Evolutionary conservation across 2,797 vertebrate genomes (phyloP).

Genomic region (Manis pentadactyla): DNA sequence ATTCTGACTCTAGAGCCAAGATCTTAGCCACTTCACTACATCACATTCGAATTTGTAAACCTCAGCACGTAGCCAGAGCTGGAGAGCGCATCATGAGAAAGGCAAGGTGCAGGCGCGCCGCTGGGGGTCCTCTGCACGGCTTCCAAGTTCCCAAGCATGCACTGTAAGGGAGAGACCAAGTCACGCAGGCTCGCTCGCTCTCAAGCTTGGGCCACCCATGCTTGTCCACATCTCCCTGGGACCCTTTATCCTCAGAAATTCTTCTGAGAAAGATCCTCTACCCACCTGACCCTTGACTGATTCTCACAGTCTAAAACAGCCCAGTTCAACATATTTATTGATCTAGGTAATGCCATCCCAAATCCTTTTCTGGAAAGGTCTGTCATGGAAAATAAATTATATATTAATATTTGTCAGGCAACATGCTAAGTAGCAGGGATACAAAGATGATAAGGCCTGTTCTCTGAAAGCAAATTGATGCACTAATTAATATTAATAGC

Average conservation of each 20-base stretch:
- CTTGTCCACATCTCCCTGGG: neutral
- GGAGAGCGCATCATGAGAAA: neutral
- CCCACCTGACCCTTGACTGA: neutral
- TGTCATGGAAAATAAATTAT: slow-evolving; percentile 46
- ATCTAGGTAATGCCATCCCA: neutral
- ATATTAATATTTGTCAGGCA: slow-evolving; percentile 71
- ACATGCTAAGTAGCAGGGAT: slow-evolving; percentile 60
- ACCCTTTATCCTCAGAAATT: neutral
- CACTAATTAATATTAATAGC: slow-evolving; percentile 71
- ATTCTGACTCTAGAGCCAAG: neutral
- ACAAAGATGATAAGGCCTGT: slow-evolving; percentile 64
- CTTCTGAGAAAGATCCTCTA: neutral
- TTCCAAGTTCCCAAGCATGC: no score
- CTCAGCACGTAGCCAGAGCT: neutral
- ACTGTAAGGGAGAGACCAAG: no score
- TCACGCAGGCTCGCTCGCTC: no score
- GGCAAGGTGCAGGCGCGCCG: neutral
- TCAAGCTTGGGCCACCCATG: no score
- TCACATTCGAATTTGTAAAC: neutral
- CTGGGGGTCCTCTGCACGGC: no score
- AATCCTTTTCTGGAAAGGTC: neutral
- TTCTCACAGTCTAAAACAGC: neutral
- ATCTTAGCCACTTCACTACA: neutral
- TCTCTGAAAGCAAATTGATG: slow-evolving; percentile 62
- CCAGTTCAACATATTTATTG: neutral